Evolutionary conservation across 2,113 vertebrate species (phyloP).

Genomic region (Triplophysa rosa): DNA sequence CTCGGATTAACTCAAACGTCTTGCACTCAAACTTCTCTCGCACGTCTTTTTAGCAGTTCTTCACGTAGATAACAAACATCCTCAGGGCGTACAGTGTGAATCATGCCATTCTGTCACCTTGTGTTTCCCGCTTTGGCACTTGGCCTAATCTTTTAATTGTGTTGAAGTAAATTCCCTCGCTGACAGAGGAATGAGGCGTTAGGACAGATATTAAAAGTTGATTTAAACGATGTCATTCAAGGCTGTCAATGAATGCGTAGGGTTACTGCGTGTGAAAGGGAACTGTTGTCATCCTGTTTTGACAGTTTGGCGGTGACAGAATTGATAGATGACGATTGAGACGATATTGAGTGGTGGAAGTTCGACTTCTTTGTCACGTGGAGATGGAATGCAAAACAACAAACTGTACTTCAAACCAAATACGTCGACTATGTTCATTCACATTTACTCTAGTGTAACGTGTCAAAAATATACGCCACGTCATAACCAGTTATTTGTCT

Average conservation of each 20-base stretch:
- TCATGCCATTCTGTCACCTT: constrained; percentile 48
- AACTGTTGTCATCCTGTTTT: constrained; percentile 31
- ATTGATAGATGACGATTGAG: constrained; percentile 13
- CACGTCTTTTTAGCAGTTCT: constrained; percentile 69
- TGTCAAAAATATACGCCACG: too few relatives aligned
- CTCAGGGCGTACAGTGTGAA: constrained; percentile 45
- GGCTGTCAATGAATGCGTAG: constrained; percentile 33
- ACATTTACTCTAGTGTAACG: too few relatives aligned
- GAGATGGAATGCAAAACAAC: neutral
- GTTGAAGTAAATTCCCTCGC: constrained; percentile 67
- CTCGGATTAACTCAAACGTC: constrained; percentile 49
- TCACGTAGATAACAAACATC: constrained; percentile 57
- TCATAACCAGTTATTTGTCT: too few relatives aligned
- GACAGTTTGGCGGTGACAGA: constrained; percentile 23
- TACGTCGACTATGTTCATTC: too few relatives aligned
- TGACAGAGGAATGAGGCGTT: constrained; percentile 53
- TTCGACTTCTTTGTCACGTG: neutral
- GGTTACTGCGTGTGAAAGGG: constrained; percentile 8
- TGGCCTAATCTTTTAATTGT: constrained; percentile 77
- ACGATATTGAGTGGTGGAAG: neutral
- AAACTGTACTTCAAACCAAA: neutral
- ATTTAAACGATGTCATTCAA: constrained; percentile 8
- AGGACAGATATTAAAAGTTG: constrained; percentile 34
- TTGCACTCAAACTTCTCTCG: constrained; percentile 36
- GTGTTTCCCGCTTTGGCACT: constrained; percentile 61